Evolutionary conservation across 2,888 invertebrate species (phyloP), one percentile per base, ranked within the genome.

Genomic region (Mythimna lalbum): DNA sequence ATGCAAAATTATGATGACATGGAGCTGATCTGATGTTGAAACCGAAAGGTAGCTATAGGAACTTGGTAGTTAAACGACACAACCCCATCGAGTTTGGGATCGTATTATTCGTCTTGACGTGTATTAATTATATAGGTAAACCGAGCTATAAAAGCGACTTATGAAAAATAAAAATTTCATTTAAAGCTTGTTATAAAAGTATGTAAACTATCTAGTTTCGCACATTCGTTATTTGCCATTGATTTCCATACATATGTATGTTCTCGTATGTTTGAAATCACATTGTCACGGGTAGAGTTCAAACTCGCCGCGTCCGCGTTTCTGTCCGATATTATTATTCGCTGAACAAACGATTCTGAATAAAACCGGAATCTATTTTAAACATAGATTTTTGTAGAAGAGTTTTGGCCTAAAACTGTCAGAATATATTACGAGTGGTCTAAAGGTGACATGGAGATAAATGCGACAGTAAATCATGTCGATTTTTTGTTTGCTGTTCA

Each of bases 311-410:
- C 23, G 69, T 80, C 60, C 49, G 63, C 68, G 52, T 64, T 64
- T 59, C 36, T 31, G 70, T 56, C 70, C 53, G 36, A 69, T 78
- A 69, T 69, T 76, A 69, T 80, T 76, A 76, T 76, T 69, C 76
- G 59, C 80, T 57, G 62, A 78, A 76, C 50, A 80, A 78, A 80
- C 69, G 62, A 7, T 47, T 75, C 49, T 53, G 63, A 63, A 76
- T 55, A 65, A 69, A 78, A 78, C 39, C 23, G 47, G 53, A 39
- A 63, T 69, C 63, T 55, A 39, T 67, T 52, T 39, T 64, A 69
- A 66, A 76, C 60, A 80, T 27, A 43, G 50, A 9, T 39, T 71
- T 77, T 80, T 61, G 23, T 73, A 33, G 27, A 43, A 56, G 23
- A 55, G 53, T 63, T 80, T 75, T 64, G 47, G 64, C 23, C 64